These are phyloP conservation scores for Channa striata DNA, from an alignment of 2,797 vertebrate species.

Conservation along the genomic window DNA sequence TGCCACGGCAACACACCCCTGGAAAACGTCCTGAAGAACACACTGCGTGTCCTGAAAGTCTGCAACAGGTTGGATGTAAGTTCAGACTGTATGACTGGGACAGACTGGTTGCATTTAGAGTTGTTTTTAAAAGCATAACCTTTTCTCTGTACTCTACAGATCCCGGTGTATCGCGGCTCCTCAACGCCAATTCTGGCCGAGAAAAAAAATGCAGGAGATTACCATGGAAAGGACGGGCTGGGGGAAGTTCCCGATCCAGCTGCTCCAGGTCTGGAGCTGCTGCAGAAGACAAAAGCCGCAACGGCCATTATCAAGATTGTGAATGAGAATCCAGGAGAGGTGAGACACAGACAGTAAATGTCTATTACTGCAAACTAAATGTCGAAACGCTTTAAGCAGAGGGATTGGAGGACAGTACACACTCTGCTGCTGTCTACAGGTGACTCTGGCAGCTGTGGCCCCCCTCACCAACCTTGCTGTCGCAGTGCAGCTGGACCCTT, in stretches of 20 bases:
- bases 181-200: constrained; percentile 59
- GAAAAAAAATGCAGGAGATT: constrained; percentile 39
- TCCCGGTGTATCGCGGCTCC: constrained; percentile 80
- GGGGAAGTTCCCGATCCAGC: constrained; percentile 79
- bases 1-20: constrained; percentile 87
- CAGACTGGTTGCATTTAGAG: not conserved
- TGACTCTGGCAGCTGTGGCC: constrained; percentile 77
- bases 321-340: constrained; percentile 77
- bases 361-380: not conserved
- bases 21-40: constrained; percentile 88
- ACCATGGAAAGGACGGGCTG: constrained; percentile 80
- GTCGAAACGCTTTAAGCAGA: too few species aligned
- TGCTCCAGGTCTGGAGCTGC: constrained; percentile 72
- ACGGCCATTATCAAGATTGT: constrained; percentile 76
- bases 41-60: constrained; percentile 90
- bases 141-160: constrained; percentile 54
- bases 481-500: constrained; percentile 79
- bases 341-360: constrained; percentile 26
- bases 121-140: too few species aligned
- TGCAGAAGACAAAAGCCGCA: constrained; percentile 67
- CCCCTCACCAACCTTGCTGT: constrained; percentile 85
- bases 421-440: constrained; percentile 51
- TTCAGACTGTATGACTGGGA: too few species aligned
- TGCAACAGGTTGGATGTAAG: constrained; percentile 83
- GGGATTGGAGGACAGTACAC: too few species aligned